A percentile compares a stretch with the other conserved stretches of the same genome.
Conservation (phyloP, 2,797 vertebrate genomes). For the Benthosema pterotum region DNA sequence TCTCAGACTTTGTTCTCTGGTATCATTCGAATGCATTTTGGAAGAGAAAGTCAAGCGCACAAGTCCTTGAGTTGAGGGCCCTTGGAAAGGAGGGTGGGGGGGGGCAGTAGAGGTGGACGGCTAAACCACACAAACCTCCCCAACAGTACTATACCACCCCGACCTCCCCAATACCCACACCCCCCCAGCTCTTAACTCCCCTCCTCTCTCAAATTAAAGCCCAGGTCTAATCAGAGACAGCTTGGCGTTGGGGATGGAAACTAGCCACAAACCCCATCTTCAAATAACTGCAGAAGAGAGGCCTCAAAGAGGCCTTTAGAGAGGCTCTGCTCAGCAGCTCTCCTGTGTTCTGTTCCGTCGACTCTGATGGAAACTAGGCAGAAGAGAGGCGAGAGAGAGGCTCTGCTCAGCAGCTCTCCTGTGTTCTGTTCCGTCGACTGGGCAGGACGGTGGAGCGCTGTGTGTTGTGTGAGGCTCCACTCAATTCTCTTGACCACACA, state of each 20-base stretch:
- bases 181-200: slow-evolving; percentile 51
- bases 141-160: background rate
- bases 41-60: slow-evolving; percentile 66
- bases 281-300: slow-evolving; percentile 68
- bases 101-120: slow-evolving; percentile 23
- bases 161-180: slow-evolving; percentile 26
- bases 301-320: slow-evolving; percentile 28
- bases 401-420: slow-evolving; percentile 31
- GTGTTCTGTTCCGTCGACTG: slow-evolving; percentile 65
- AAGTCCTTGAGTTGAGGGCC: slow-evolving; percentile 49
- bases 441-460: slow-evolving; percentile 61
- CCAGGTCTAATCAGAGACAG: slow-evolving; percentile 81
- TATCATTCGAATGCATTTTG: slow-evolving; percentile 55
- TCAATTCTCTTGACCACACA: slow-evolving; percentile 72
- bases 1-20: slow-evolving; percentile 31
- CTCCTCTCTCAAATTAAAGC: slow-evolving; percentile 77
- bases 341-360: slow-evolving; percentile 55
- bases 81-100: slow-evolving; percentile 41
- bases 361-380: too few species aligned
- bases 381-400: slow-evolving; percentile 56
- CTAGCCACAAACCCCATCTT: slow-evolving; percentile 79
- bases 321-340: slow-evolving; percentile 52
- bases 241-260: slow-evolving; percentile 80
- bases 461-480: slow-evolving; percentile 39
- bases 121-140: slow-evolving; percentile 57